A percentile compares a stretch with the other conserved stretches of the same genome.
phyloP scores from a whole-genome alignment of 37 sponge, comb jelly and placozoan genomes.

The Aphrocallistes beatrix region DNA sequence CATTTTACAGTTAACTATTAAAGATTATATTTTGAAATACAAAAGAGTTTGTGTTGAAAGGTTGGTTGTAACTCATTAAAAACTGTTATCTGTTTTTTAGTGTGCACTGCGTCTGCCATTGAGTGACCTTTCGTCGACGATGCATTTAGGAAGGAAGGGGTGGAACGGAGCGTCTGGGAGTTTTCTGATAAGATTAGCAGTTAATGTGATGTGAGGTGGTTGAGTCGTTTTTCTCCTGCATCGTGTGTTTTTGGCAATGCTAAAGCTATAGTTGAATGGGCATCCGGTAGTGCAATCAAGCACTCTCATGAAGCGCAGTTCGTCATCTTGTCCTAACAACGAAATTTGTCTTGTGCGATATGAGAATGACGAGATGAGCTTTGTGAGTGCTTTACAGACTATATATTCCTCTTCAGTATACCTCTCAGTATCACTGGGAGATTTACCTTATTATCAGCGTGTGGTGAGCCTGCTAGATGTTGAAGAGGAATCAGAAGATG shows the following conservation, averaged over 20 bases:
- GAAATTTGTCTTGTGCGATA: background rate
- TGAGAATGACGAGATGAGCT: background rate
- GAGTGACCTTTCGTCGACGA: background rate
- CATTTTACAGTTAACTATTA: no score
- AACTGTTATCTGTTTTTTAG: background rate
- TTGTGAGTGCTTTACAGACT: background rate
- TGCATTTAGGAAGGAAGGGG: background rate
- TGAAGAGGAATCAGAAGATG: background rate
- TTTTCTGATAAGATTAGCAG: no score
- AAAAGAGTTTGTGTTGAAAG: no score
- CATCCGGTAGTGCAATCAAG: background rate
- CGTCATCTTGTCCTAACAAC: background rate
- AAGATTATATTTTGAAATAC: no score
- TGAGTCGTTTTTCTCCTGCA: background rate
- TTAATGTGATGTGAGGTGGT: background rate
- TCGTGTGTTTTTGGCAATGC: conserved; percentile 7
- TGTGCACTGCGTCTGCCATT: background rate
- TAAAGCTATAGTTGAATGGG: background rate
- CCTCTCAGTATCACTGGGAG: background rate
- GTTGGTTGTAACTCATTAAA: background rate
- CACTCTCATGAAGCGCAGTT: background rate
- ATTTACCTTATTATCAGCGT: conserved; percentile 2
- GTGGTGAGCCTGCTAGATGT: conserved; percentile 5
- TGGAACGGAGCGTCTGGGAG: background rate
- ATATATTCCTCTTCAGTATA: background rate